Evolutionary conservation across 2,113 vertebrate species (phyloP).

Genomic region (Xenus cinereus): DNA sequence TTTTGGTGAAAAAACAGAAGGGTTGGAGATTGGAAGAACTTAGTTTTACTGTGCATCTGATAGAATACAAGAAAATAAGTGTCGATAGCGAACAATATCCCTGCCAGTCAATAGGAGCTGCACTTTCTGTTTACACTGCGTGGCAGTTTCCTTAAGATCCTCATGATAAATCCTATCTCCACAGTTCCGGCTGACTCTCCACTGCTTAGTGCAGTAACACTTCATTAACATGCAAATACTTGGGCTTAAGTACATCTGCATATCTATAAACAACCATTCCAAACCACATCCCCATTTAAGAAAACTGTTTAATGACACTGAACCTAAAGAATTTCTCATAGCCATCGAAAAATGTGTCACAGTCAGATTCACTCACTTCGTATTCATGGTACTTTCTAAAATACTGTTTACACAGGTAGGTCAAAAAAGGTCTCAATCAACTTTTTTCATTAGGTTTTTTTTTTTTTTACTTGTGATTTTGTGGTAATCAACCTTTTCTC

Average conservation of each 20-base stretch:
- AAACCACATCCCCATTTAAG: not conserved
- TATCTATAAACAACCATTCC: conserved; percentile 35
- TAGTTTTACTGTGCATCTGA: not conserved
- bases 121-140: not conserved
- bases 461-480: not conserved
- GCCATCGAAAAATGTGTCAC: not conserved
- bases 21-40: not conserved
- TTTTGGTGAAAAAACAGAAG: not conserved
- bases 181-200: not conserved
- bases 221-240: conserved; percentile 50
- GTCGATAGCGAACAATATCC: not conserved
- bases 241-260: not conserved
- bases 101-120: not conserved
- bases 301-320: not conserved
- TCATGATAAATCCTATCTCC: not conserved
- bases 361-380: not conserved
- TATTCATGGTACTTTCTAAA: not conserved
- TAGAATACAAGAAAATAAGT: not conserved
- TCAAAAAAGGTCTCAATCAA: not conserved
- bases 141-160: not conserved
- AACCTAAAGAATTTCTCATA: not conserved
- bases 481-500: not conserved
- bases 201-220: not conserved
- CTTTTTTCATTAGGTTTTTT: not conserved
- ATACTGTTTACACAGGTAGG: not conserved